phyloP scores from a whole-genome alignment of 2,797 vertebrate species.

The Etheostoma perlongum region DNA sequence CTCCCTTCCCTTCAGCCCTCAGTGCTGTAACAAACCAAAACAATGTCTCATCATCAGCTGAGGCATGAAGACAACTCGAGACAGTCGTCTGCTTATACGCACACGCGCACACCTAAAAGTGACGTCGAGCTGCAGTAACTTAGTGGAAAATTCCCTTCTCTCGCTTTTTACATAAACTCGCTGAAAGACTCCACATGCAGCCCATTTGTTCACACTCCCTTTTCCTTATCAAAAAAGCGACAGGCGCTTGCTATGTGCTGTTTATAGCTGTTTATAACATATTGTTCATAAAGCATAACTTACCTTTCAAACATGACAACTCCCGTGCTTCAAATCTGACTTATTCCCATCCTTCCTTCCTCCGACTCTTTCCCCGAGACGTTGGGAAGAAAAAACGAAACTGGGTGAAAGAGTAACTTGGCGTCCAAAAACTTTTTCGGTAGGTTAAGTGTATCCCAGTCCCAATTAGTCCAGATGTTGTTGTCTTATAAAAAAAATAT shows the following conservation, averaged over 20 bases:
- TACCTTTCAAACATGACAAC: constrained; percentile 87
- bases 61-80: constrained; percentile 30
- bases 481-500: neutral
- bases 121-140: constrained; percentile 77
- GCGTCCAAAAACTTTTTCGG: constrained; percentile 30
- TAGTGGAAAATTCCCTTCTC: constrained; percentile 75
- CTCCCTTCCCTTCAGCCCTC: constrained; percentile 75
- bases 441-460: neutral
- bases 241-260: neutral
- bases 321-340: constrained; percentile 67
- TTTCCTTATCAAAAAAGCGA: constrained; percentile 22
- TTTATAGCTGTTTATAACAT: constrained; percentile 8
- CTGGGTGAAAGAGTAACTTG: constrained; percentile 10
- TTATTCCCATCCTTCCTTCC: constrained; percentile 71
- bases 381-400: constrained; percentile 28
- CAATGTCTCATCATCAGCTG: constrained; percentile 51
- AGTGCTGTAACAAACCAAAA: constrained; percentile 59
- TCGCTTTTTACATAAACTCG: constrained; percentile 46
- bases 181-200: constrained; percentile 21
- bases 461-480: constrained; percentile 23
- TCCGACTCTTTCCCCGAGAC: constrained; percentile 30
- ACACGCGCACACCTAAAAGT: constrained; percentile 38
- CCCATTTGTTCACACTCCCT: constrained; percentile 13
- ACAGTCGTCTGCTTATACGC: constrained; percentile 53
- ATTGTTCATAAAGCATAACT: constrained; percentile 36